Percentiles rank a stretch among this genome's conserved stretches.
phyloP scores from a whole-genome alignment of 1,140 invertebrate genomes.

The Harpegnathos saltator region DNA sequence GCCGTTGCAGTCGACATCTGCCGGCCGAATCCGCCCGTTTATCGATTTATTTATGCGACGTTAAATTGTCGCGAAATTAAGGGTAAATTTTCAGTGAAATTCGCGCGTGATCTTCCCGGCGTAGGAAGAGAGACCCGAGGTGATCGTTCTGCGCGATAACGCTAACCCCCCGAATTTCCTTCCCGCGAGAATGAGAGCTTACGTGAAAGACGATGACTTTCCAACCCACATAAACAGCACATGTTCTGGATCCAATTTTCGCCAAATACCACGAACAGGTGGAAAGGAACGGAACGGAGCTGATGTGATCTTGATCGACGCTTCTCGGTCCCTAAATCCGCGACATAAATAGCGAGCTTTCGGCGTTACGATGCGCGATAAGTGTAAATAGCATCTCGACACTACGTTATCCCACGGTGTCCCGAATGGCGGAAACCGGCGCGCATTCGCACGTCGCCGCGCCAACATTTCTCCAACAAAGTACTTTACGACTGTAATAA shows the following conservation, averaged over 20 bases:
- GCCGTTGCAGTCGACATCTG: too few species aligned
- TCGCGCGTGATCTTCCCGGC: not conserved
- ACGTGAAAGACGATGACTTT: slow-evolving; percentile 35
- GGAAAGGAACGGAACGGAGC: not conserved
- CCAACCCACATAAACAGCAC: slow-evolving; percentile 31
- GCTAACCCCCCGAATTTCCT: not conserved
- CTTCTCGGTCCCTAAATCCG: slow-evolving; percentile 25
- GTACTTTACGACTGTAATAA: too few species aligned
- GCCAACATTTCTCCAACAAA: too few species aligned
- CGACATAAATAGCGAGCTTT: not conserved
- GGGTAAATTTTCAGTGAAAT: not conserved
- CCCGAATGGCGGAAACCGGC: too few species aligned
- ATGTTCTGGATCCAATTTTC: slow-evolving; percentile 41
- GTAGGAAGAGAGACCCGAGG: not conserved
- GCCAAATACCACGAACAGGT: slow-evolving; percentile 4
- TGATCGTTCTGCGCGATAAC: slow-evolving; percentile 1
- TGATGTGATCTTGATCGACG: slow-evolving; percentile 37
- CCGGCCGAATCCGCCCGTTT: too few species aligned
- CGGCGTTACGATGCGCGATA: not conserved
- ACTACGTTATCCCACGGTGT: not conserved
- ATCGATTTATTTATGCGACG: not conserved
- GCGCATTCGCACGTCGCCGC: too few species aligned
- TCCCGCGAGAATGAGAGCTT: slow-evolving; percentile 24
- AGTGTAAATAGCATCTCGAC: slow-evolving; percentile 1
- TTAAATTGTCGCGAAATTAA: not conserved